Percentiles rank a stretch among this genome's conserved stretches.
phyloP scores from a whole-genome alignment of 2,113 vertebrate species.

The Clarias gariepinus region DNA sequence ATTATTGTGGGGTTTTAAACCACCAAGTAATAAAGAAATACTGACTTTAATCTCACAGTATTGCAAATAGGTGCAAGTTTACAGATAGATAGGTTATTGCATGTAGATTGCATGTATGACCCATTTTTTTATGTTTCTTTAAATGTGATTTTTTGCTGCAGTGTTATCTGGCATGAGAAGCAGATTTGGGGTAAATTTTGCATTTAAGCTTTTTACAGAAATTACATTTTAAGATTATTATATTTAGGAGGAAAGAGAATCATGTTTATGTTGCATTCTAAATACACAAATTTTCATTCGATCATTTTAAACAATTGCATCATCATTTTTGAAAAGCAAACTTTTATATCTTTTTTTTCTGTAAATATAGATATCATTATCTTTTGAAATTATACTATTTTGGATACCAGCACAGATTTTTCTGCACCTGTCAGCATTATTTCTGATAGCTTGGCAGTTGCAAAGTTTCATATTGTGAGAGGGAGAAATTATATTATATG shows the following conservation, averaged over 20 bases:
- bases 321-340: constrained; percentile 40
- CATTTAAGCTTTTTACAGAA: not conserved
- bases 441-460: not conserved
- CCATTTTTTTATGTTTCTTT: not conserved
- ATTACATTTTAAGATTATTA: not conserved
- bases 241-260: not conserved
- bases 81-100: not conserved
- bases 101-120: not conserved
- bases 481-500: not conserved
- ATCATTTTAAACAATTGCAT: constrained; percentile 19
- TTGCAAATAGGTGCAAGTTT: not conserved
- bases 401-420: not conserved
- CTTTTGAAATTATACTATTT: not conserved
- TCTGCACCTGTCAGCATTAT: constrained; percentile 1
- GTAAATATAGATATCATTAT: not conserved
- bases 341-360: not conserved
- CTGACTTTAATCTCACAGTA: constrained; percentile 4
- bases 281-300: not conserved
- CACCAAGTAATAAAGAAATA: not conserved
- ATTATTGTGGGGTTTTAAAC: not conserved
- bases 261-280: not conserved
- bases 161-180: not conserved
- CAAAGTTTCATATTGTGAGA: not conserved
- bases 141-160: not conserved
- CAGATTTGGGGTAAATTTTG: not conserved